Evolutionary conservation across 1,140 invertebrate species (phyloP).

Genomic region (Manduca sexta): DNA sequence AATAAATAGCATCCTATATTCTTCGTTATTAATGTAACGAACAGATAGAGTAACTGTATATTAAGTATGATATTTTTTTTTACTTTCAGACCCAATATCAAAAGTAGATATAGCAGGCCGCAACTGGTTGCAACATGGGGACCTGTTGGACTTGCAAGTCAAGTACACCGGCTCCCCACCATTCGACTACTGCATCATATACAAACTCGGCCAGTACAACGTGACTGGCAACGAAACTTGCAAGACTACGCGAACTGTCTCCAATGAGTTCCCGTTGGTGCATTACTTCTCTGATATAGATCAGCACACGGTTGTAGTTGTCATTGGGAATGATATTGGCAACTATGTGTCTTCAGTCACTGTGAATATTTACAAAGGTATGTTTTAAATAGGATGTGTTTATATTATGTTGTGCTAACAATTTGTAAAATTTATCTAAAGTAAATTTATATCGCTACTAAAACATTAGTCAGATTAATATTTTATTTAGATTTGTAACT

Average conservation of each 20-base stretch:
- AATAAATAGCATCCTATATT: no score
- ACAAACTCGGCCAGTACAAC: slow-evolving; percentile 80
- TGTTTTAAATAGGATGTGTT: slow-evolving; percentile 2
- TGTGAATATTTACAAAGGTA: slow-evolving; percentile 88
- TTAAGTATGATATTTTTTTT: neutral
- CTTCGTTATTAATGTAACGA: no score
- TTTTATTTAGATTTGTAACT: no score
- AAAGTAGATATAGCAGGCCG: slow-evolving; percentile 79
- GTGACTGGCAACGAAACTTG: slow-evolving; percentile 86
- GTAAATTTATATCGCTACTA: no score
- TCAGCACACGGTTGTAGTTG: slow-evolving; percentile 81
- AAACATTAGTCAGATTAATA: no score
- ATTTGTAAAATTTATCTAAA: no score
- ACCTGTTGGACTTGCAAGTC: slow-evolving; percentile 80
- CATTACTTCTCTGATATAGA: slow-evolving; percentile 80
- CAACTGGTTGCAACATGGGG: slow-evolving; percentile 87
- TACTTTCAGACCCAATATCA: slow-evolving; percentile 77
- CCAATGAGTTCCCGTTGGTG: slow-evolving; percentile 77
- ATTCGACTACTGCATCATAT: slow-evolving; percentile 78
- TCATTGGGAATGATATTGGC: slow-evolving; percentile 83
- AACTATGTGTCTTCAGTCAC: slow-evolving; percentile 79
- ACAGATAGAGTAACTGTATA: no score
- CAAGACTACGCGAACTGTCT: slow-evolving; percentile 38
- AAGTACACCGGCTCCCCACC: slow-evolving; percentile 82
- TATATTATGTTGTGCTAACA: neutral